Evolutionary conservation across 2,888 invertebrate species (phyloP), one percentile per base, ranked within the genome.

Genomic region (Drosophila yooni): DNA sequence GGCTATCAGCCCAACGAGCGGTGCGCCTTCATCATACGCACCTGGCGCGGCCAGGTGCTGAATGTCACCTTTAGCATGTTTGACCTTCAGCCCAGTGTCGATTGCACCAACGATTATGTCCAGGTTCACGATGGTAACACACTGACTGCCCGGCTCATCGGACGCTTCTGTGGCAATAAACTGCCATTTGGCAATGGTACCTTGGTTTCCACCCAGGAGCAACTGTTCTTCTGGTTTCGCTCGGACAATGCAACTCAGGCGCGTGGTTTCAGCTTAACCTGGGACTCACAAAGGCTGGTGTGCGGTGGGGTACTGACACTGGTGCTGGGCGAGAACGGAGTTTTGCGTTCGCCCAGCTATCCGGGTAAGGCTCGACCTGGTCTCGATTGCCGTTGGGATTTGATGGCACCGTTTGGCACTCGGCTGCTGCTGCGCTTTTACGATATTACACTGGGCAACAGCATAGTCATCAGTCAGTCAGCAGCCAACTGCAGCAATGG

Each of bases 71-170:
- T 98, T 92, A 95, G 94, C 21, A 94, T 94, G 82, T 98, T 98
- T 91, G 94, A 96, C 89, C 88, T 98, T 76, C 76, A 87, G 66
- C 79, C 91, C 0, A 93, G 93, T 50, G 83, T 91, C 0, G 95
- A 95, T 53, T 97, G 97, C 90, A 91, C 92, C 31, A 95, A 94
- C 70, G 97, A 97, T 90, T 97, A 95, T 93, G 90, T 96, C 5
- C 95, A 98, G 95, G 96, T 98, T 70, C 96, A 98, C 88, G 98
- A 98, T 92, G 98, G 98, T 0, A 94, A 94, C 40, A 95, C 95
- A 70, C 94, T 96, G 31, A 95, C 95, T 0, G 94, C 96, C 52
- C 95, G 95, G 66, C 92, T 95, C 46, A 94, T 98, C 58, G 98
- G 97, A 6, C 94, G 96, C 86, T 98, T 95, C 93, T 98, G 98